Evolutionary conservation across 1,140 invertebrate genomes (phyloP).

Genomic region (Lepidurus couesii): DNA sequence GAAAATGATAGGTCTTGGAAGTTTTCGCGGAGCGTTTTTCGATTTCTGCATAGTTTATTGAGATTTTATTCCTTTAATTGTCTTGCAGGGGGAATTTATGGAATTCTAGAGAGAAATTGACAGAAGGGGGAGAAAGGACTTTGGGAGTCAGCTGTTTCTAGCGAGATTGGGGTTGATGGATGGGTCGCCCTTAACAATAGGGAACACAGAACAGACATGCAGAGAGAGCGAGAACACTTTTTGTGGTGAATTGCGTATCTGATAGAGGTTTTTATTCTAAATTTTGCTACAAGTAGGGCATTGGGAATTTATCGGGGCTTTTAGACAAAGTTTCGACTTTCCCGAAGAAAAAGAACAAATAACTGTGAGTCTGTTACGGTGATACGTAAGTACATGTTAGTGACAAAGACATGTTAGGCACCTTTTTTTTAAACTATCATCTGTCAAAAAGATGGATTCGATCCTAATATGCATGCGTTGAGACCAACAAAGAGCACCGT

Average conservation of each 20-base stretch:
- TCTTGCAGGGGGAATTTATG: not conserved
- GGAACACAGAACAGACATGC: not conserved
- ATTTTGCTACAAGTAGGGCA: not conserved
- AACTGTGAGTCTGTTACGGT: not conserved
- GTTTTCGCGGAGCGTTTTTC: not conserved
- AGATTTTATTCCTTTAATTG: not conserved
- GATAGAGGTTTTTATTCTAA: not conserved
- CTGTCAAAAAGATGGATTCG: slow-evolving; percentile 10
- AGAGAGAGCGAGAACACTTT: not conserved
- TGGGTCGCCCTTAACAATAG: slow-evolving; percentile 15
- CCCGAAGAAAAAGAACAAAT: not conserved
- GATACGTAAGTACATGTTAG: not conserved
- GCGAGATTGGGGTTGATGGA: not conserved
- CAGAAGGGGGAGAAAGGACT: not conserved
- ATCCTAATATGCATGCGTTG: not conserved
- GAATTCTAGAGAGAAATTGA: slow-evolving; percentile 15
- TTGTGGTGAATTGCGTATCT: not conserved
- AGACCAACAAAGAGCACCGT: not conserved
- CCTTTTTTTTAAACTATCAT: slow-evolving; percentile 2
- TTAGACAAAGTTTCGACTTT: not conserved
- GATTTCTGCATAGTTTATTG: not conserved
- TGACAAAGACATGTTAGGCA: not conserved
- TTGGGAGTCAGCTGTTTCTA: not conserved
- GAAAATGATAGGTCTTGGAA: not conserved
- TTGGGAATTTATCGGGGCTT: not conserved